Conservation (phyloP, 1,140 invertebrate species). For the Patella vulgata region DNA sequence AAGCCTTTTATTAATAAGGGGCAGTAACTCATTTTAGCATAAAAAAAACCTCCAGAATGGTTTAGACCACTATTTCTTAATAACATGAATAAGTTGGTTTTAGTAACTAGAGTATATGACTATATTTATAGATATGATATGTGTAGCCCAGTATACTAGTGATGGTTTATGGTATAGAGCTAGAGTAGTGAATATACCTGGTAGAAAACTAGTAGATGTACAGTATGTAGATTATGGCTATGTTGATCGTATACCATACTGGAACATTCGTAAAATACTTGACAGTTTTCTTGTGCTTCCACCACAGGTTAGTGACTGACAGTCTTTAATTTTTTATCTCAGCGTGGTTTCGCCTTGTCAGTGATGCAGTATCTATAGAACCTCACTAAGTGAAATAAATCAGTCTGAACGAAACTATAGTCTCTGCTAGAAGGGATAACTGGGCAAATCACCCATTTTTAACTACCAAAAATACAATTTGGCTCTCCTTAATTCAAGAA, state of each 20-base stretch:
- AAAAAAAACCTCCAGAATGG: too few relatives aligned
- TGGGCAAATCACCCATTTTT: not conserved
- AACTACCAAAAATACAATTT: too few relatives aligned
- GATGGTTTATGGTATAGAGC: constrained; percentile 54
- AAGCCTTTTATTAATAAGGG: too few relatives aligned
- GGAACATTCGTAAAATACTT: constrained; percentile 39
- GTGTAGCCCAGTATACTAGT: constrained; percentile 59
- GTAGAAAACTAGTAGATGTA: constrained; percentile 63
- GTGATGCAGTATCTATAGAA: too few relatives aligned
- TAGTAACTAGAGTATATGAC: too few relatives aligned
- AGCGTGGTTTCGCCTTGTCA: too few relatives aligned
- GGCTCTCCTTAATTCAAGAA: too few relatives aligned
- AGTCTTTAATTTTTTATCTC: not conserved
- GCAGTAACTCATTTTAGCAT: too few relatives aligned
- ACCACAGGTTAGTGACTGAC: constrained; percentile 39
- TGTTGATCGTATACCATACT: constrained; percentile 44
- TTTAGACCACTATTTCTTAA: too few relatives aligned
- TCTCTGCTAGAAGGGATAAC: not conserved
- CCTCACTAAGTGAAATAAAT: too few relatives aligned
- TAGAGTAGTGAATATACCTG: constrained; percentile 40
- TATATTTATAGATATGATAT: constrained; percentile 68
- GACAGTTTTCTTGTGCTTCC: constrained; percentile 39
- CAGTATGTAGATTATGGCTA: constrained; percentile 70
- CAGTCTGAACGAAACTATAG: too few relatives aligned
- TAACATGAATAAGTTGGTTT: too few relatives aligned